Base-by-base conservation (phyloP, 2,797 vertebrate genomes). In the Anabas testudineus region DNA sequence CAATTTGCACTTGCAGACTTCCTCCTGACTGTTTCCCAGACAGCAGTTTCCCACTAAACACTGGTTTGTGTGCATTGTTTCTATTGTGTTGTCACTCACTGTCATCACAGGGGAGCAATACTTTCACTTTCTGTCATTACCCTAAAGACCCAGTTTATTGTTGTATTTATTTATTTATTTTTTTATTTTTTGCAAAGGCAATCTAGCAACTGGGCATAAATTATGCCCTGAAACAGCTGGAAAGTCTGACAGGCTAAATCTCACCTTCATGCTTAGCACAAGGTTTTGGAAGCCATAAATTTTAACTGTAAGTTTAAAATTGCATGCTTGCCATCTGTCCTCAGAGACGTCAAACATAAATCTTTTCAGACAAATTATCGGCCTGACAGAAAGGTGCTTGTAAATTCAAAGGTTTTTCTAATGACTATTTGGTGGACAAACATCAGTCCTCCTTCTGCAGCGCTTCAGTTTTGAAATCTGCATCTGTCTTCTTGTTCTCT, bases 11-110 rank as follows among this genome's bases (percentile, higher is more conserved):
- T 65, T 0, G 26, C 48, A n/a, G 30, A 75, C 77, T 78, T 88
- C 61, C 51, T 41, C 48, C 14, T 22, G 37, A 2, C 46, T 41
- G 60, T 75, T 85, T 74, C 55, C 76, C 78, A 73, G 67, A 32
- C 58, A 4, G 41, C 53, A 22, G 41, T 21, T 74, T 72, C 55
- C 45, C 73, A 28, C 53, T 57, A 21, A 42, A 66, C 67, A 28
- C 36, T 26, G 22, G 9, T 53, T n/a, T n/a, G 67, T 71, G 64
- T 7, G 57, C 15, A 7, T 43, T 36, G 60, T 74, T 45, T 68
- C 47, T 58, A 26, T 75, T 71, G 74, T 81, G 60, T 22, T 47
- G 69, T 75, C 61, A 36, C 7, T 69, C 56, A 26, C 18, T 9
- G 9, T 60, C 63, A n/a, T 68, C 51, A n/a, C 3, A 13, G 26